phyloP scores from a whole-genome alignment of 2,797 vertebrate species.

The Fratercula arctica region DNA sequence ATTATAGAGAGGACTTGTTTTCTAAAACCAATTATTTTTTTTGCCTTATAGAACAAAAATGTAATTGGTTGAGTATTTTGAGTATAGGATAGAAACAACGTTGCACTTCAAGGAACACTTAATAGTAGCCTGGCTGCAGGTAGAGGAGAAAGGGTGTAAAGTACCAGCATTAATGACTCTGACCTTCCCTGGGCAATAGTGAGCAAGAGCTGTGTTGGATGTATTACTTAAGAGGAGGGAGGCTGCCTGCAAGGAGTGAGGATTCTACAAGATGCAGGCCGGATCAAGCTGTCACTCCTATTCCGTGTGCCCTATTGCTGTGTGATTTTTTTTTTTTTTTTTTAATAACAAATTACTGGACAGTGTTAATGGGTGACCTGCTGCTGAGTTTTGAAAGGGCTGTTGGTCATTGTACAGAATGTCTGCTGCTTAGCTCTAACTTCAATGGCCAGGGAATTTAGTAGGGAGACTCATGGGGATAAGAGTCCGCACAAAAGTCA shows the following conservation, averaged over 20 bases:
- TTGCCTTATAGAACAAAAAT: background rate
- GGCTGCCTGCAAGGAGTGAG: background rate
- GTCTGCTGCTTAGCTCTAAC: background rate
- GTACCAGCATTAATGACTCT: background rate
- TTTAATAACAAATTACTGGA: background rate
- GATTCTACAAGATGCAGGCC: background rate
- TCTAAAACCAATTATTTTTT: background rate
- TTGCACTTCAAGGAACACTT: background rate
- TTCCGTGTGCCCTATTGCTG: accelerated
- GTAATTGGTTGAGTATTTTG: background rate
- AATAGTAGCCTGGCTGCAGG: background rate
- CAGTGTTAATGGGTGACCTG: background rate
- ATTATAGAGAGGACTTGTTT: background rate
- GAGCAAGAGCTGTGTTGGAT: background rate
- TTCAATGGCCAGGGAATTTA: background rate
- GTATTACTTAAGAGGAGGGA: background rate
- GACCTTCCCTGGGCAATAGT: accelerated
- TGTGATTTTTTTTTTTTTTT: background rate
- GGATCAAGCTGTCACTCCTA: background rate
- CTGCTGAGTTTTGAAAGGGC: background rate
- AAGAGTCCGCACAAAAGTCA: accelerated
- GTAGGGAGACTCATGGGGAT: background rate
- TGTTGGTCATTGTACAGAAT: background rate
- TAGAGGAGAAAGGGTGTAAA: background rate
- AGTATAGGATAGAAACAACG: background rate